phyloP scores from a whole-genome alignment of 2,888 invertebrate species.

The Pollenia labialis region DNA sequence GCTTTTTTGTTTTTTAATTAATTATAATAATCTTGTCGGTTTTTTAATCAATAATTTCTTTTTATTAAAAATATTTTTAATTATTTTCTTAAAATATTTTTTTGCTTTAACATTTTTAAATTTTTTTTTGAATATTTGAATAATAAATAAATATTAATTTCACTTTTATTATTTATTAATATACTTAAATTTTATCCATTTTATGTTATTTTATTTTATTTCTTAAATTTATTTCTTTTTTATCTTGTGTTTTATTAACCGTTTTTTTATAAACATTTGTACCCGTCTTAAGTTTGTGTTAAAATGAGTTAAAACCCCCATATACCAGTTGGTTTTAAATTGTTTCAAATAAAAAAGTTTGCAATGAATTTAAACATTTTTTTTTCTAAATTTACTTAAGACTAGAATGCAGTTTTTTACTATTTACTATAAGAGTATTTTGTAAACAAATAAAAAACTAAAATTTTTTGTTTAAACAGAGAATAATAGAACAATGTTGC shows the following conservation, averaged over 20 bases:
- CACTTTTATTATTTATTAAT: neutral
- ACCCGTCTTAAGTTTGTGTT: neutral
- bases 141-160: too few relatives aligned
- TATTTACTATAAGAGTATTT: conserved; percentile 14
- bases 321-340: conserved; percentile 50
- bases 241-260: conserved; percentile 6
- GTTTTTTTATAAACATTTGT: neutral
- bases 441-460: neutral
- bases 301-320: conserved; percentile 37
- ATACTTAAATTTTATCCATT: neutral
- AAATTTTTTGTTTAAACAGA: conserved; percentile 17
- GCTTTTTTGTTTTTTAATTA: too few relatives aligned
- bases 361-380: conserved; percentile 4
- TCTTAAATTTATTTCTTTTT: conserved; percentile 7
- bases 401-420: conserved; percentile 44
- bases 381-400: neutral
- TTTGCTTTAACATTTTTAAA: too few relatives aligned
- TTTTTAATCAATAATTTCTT: too few relatives aligned
- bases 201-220: conserved; percentile 6
- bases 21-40: too few relatives aligned
- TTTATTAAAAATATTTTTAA: too few relatives aligned
- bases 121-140: too few relatives aligned
- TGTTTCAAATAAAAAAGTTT: conserved; percentile 7
- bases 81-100: too few relatives aligned
- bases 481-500: neutral